phyloP scores from a whole-genome alignment of 2,797 vertebrate genomes.

The Atherinosoma microstoma region DNA sequence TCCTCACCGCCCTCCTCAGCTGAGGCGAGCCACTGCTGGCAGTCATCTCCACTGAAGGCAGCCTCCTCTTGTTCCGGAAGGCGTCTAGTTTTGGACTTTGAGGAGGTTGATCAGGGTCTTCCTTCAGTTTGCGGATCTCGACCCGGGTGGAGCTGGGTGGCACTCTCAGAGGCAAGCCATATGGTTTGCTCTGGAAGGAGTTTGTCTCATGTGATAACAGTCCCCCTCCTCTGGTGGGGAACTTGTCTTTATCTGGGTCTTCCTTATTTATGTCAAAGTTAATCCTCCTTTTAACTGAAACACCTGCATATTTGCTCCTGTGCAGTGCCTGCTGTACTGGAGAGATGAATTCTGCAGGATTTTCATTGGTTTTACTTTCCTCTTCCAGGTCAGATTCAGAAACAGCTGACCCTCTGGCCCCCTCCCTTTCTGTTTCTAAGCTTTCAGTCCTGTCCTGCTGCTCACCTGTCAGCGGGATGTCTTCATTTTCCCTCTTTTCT shows the following conservation, averaged over 20 bases:
- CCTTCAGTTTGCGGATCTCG: slow-evolving; percentile 37
- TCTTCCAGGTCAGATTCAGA: slow-evolving; percentile 9
- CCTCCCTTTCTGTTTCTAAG: neutral
- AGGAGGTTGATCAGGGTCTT: slow-evolving; percentile 35
- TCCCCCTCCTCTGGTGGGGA: neutral
- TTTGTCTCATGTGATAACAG: neutral
- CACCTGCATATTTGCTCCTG: slow-evolving; percentile 36
- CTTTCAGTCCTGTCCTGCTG: neutral
- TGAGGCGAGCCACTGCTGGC: slow-evolving; percentile 69
- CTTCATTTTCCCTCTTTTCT: neutral
- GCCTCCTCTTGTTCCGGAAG: slow-evolving; percentile 59
- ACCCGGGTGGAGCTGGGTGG: slow-evolving; percentile 62
- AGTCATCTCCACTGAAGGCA: slow-evolving; percentile 35
- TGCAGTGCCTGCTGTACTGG: slow-evolving; percentile 57
- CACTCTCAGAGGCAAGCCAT: slow-evolving; percentile 85
- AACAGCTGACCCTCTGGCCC: neutral
- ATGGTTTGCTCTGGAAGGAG: slow-evolving; percentile 79
- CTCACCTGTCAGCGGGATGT: slow-evolving; percentile 46
- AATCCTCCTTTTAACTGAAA: slow-evolving; percentile 46
- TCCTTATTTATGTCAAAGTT: slow-evolving; percentile 46
- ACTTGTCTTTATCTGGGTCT: rapidly evolving
- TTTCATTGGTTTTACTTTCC: slow-evolving; percentile 9
- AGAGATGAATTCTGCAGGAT: neutral
- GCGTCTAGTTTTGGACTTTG: slow-evolving; percentile 17
- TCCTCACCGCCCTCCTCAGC: slow-evolving; percentile 72